Evolutionary conservation across 2,113 vertebrate species (phyloP).

Genomic region (Gadus macrocephalus): DNA sequence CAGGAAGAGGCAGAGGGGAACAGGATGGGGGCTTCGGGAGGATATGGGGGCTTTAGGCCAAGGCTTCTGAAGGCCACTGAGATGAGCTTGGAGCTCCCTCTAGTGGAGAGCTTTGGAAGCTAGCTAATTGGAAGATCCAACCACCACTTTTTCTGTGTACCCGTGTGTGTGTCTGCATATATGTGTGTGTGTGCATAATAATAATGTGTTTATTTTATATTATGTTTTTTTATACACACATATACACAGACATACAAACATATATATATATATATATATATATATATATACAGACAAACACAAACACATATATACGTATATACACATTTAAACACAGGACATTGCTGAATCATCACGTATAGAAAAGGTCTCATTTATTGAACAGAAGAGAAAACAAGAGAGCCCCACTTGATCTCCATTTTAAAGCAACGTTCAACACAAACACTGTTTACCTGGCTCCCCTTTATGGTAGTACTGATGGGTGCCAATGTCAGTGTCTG

Average conservation of each 20-base stretch:
- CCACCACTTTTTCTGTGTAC: no score
- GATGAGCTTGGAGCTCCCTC: slow-evolving; percentile 83
- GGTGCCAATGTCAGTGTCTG: slow-evolving; percentile 91
- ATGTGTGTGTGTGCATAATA: no score
- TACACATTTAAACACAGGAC: slow-evolving; percentile 11
- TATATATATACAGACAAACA: not conserved
- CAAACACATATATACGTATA: not conserved
- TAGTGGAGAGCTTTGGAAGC: slow-evolving; percentile 70
- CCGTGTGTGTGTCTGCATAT: no score
- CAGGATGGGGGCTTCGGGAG: not conserved
- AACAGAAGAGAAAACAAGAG: slow-evolving; percentile 63
- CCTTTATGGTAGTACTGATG: slow-evolving; percentile 90
- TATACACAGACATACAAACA: not conserved
- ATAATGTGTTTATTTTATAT: not conserved
- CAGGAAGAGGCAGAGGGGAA: slow-evolving; percentile 25
- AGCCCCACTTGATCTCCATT: slow-evolving; percentile 61
- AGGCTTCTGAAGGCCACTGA: slow-evolving; percentile 47
- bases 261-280: not conserved
- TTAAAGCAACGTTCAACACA: slow-evolving; percentile 63
- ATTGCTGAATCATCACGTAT: slow-evolving; percentile 33
- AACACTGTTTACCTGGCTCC: slow-evolving; percentile 82
- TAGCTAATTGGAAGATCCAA: no score
- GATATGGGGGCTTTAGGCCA: slow-evolving; percentile 21
- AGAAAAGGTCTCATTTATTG: slow-evolving; percentile 45
- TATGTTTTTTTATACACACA: not conserved